phyloP scores from a whole-genome alignment of 2,113 vertebrate species.

The Ictalurus furcatus region DNA sequence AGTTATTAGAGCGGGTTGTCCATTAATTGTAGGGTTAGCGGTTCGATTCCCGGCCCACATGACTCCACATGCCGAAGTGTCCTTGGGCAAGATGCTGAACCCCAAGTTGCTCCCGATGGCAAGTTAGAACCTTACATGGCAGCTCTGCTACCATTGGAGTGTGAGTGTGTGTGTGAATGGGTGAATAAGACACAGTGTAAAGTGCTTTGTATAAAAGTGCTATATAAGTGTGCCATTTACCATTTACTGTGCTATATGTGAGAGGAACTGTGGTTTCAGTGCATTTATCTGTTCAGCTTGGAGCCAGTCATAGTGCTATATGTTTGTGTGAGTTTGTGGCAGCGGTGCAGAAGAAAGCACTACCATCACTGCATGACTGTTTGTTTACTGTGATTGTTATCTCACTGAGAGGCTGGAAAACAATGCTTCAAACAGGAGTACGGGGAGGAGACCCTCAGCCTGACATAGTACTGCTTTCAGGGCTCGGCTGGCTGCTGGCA shows the following conservation, averaged over 20 bases:
- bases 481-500: background rate
- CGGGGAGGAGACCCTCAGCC: slow-evolving; percentile 8
- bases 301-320: background rate
- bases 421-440: slow-evolving; percentile 18
- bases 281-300: background rate
- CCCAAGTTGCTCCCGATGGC: too few relatives aligned
- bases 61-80: too few relatives aligned
- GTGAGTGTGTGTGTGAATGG: too few relatives aligned
- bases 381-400: slow-evolving; percentile 18
- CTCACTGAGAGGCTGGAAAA: slow-evolving; percentile 8
- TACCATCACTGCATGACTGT: background rate
- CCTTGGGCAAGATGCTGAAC: too few relatives aligned
- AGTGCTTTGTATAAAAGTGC: too few relatives aligned
- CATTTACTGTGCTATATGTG: background rate
- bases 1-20: too few relatives aligned
- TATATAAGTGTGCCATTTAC: too few relatives aligned
- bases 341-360: background rate
- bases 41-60: too few relatives aligned
- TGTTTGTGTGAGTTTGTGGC: slow-evolving; percentile 2
- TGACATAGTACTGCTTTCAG: background rate
- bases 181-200: too few relatives aligned
- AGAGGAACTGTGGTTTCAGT: background rate
- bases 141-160: too few relatives aligned
- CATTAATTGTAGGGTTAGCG: too few relatives aligned
- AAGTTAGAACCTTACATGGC: too few relatives aligned